These are phyloP conservation scores for Tetanocera ferruginea DNA, from an alignment of 2,888 invertebrate genomes.

Conservation along the genomic window DNA sequence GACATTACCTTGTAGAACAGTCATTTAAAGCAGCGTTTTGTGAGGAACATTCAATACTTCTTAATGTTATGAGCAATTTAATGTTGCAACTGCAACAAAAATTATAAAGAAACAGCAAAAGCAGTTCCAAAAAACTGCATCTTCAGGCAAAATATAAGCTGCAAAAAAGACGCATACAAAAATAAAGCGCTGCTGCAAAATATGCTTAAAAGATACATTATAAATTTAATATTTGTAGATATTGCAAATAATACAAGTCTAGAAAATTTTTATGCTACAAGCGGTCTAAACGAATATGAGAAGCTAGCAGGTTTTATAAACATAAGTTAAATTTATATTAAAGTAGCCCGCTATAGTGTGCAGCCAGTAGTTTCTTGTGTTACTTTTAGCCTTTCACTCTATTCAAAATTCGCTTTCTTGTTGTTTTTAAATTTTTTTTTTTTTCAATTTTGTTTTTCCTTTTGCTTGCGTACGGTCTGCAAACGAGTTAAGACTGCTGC, in stretches of 20 bases:
- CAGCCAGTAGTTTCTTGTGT: no score
- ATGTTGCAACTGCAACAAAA: neutral
- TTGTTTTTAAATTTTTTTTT: neutral
- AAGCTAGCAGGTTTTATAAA: neutral
- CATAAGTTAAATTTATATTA: neutral
- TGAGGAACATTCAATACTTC: neutral
- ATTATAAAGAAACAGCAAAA: neutral
- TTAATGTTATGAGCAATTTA: neutral
- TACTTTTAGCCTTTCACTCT: neutral
- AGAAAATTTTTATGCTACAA: neutral
- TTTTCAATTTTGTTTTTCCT: neutral
- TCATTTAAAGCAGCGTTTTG: neutral
- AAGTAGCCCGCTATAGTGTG: neutral
- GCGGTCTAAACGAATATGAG: neutral
- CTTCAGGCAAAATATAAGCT: neutral
- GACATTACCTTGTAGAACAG: neutral
- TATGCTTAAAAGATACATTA: slow-evolving; percentile 13
- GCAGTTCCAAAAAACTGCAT: neutral
- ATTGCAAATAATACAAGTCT: slow-evolving; percentile 15
- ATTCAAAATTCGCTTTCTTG: neutral
- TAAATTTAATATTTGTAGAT: slow-evolving; percentile 13
- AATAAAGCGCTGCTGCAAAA: neutral
- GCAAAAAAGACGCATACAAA: neutral
- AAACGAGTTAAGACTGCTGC: slow-evolving; percentile 1
- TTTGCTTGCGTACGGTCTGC: neutral